Base-by-base conservation (phyloP, 2,888 invertebrate genomes). In the Meghimatium bilineatum region DNA sequence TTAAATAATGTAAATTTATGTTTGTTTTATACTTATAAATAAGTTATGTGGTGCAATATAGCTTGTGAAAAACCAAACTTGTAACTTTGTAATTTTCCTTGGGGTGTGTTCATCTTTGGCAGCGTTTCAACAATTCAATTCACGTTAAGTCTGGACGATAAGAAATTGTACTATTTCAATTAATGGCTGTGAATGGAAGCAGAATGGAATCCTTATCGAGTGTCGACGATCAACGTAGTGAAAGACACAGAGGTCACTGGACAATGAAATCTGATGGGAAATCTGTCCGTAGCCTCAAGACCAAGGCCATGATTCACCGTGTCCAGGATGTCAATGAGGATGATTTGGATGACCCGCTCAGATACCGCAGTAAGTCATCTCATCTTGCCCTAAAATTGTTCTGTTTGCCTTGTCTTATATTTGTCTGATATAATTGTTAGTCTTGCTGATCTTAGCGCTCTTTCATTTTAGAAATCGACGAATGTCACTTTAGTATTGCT, bases 201-300 rank as follows among this genome's bases (percentile, higher is more conserved):
- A 60, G 38, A 36, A 78, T 78, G 67, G 78, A 78, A 29, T 49
- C 66, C 2, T 44, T 44, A 5, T 38, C 36, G 12, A 66, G 67
- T 8, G 26, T 44, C 8, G 78, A 78, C 17, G 78, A 78, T 14
- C 2, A 66, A 10, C 78, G 78, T 14, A 29, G 23, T 34, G 80
- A 80, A 17, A 56, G 56, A 2, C 60, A 67, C n/a, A 38, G 79
- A 52, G 56, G 82, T 34, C 56, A 85, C 67, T 82, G 85, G 82
- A 66, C 82, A 49, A 77, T 77, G 77, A 52, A 82, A 52, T 60
- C 85, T 36, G 72, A 76, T 44, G 56, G 78, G 52, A 78, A 67
- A 34, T 17, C 56, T 74, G 36, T 44, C 72, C 82, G 74, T 52
- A 71, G 85, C 52, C 63, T 81, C 14, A 81, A 81, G 63, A 81